Evolutionary conservation across 2,797 vertebrate genomes (phyloP).

Genomic region (Neoniphon sammara): DNA sequence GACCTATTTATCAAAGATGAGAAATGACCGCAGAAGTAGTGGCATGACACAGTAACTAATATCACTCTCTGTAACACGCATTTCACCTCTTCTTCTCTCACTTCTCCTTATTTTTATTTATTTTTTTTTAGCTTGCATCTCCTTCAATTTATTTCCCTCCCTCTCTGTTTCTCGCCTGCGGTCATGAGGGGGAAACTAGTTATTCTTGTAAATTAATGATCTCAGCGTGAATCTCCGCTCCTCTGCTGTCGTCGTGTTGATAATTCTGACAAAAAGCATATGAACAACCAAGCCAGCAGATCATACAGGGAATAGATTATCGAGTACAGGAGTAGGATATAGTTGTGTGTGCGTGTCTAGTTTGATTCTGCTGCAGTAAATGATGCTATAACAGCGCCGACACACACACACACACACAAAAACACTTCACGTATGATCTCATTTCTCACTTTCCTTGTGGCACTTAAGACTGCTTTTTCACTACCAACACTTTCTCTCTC

Average conservation of each 20-base stretch:
- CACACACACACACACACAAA: too few species aligned
- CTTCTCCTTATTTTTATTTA: background rate
- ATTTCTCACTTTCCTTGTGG: slow-evolving; percentile 16
- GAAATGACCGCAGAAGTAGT: slow-evolving; percentile 46
- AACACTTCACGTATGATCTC: slow-evolving; percentile 27
- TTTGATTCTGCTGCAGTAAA: slow-evolving; percentile 9
- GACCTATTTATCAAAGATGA: slow-evolving; percentile 68
- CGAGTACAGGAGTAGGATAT: slow-evolving; percentile 1
- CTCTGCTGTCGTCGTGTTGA: slow-evolving; percentile 36
- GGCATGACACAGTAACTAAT: slow-evolving; percentile 52
- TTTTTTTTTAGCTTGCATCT: slow-evolving; percentile 18
- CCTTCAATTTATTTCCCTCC: slow-evolving; percentile 29
- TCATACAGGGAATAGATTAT: slow-evolving; percentile 8
- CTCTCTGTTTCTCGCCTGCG: slow-evolving; percentile 27
- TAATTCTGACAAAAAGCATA: slow-evolving; percentile 42
- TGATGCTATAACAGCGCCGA: slow-evolving; percentile 15
- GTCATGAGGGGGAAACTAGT: slow-evolving; percentile 35
- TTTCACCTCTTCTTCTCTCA: slow-evolving; percentile 38
- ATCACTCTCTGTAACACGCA: slow-evolving; percentile 30
- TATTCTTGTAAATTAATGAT: slow-evolving; percentile 48
- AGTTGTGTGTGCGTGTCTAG: slow-evolving; percentile 30
- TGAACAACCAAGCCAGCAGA: slow-evolving; percentile 10
- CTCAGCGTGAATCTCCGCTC: slow-evolving; percentile 30
- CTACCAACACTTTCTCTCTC: background rate
- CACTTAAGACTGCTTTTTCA: slow-evolving; percentile 4